phyloP scores from a whole-genome alignment of 1,140 invertebrate species.

The Heliothis subflexa region DNA sequence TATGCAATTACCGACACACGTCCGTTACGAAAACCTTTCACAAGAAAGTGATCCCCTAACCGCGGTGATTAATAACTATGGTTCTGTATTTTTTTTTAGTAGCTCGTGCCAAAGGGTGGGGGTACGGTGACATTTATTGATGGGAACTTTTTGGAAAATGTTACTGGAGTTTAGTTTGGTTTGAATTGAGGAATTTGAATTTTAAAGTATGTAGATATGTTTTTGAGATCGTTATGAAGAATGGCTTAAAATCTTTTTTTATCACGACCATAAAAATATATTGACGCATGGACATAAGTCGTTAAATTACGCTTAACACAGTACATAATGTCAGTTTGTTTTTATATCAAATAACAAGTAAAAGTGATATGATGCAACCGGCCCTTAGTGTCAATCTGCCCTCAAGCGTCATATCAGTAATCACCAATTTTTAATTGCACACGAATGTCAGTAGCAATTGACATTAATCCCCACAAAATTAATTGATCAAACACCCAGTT shows the following conservation, averaged over 20 bases:
- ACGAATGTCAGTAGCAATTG: not conserved
- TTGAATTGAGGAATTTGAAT: not conserved
- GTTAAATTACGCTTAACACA: too few relatives aligned
- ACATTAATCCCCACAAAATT: constrained; percentile 7
- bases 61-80: not conserved
- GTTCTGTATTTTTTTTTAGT: constrained; percentile 1
- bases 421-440: too few relatives aligned
- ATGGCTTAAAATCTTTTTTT: too few relatives aligned
- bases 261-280: too few relatives aligned
- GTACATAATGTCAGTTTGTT: too few relatives aligned
- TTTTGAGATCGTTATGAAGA: too few relatives aligned
- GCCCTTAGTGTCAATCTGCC: not conserved
- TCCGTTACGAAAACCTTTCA: constrained; percentile 8
- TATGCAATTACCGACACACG: constrained; percentile 7
- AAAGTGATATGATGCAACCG: not conserved
- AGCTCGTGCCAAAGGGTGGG: constrained; percentile 11
- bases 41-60: constrained; percentile 19
- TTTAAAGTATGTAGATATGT: too few relatives aligned
- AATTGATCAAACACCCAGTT: constrained; percentile 19
- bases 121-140: not conserved
- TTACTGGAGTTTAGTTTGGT: not conserved
- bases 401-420: not conserved
- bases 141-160: not conserved
- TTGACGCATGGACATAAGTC: too few relatives aligned
- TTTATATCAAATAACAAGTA: not conserved